Conservation (phyloP, 2,797 vertebrate genomes). For the Hirundo rustica region DNA sequence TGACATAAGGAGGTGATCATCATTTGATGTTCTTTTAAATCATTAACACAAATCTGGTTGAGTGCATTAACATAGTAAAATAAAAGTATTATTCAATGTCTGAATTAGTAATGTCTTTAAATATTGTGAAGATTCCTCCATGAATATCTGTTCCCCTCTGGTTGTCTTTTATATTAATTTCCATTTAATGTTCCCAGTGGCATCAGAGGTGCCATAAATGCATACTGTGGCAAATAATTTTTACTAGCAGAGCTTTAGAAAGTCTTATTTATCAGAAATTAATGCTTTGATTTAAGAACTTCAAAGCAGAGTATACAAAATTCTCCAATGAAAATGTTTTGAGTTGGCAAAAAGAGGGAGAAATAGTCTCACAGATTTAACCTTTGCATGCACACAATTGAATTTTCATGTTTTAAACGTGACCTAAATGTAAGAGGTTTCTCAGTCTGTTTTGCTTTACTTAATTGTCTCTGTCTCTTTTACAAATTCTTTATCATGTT, state of each 20-base stretch:
- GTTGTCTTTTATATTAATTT: neutral
- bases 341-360: neutral
- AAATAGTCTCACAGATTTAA: neutral
- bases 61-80: neutral
- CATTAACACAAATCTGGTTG: neutral
- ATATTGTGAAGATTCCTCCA: neutral
- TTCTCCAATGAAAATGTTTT: neutral
- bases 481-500: neutral
- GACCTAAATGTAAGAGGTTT: neutral
- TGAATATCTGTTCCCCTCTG: neutral
- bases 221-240: neutral
- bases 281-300: neutral
- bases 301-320: neutral
- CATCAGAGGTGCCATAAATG: neutral
- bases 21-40: neutral
- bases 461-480: neutral
- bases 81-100: neutral
- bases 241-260: neutral
- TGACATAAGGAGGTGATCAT: neutral
- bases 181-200: neutral
- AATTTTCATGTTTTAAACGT: neutral
- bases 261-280: neutral
- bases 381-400: neutral
- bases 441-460: neutral
- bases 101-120: neutral